Conservation (phyloP, 2,113 vertebrate species). For the Loxodonta africana region DNA sequence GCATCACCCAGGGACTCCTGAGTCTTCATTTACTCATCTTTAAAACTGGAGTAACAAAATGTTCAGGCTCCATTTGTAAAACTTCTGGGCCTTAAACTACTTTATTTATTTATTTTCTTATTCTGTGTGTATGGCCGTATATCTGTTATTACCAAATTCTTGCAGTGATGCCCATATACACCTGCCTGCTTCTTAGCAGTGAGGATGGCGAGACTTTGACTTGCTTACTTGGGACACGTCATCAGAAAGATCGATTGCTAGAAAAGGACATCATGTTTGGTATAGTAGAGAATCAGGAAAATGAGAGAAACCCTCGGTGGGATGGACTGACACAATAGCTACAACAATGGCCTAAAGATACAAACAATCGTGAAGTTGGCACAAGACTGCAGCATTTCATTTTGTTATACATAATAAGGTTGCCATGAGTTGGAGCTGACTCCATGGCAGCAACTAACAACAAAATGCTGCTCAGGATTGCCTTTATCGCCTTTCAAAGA, state of each 20-base stretch:
- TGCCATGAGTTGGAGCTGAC: too few species aligned
- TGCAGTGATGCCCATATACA: not conserved
- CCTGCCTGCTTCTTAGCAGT: too few species aligned
- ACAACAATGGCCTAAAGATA: too few species aligned
- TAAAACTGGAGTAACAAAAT: slow-evolving; percentile 30
- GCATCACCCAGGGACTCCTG: not conserved
- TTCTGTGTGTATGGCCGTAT: not conserved
- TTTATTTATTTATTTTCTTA: not conserved
- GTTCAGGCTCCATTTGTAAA: not conserved
- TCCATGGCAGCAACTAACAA: too few species aligned
- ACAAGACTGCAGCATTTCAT: too few species aligned
- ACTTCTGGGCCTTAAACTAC: not conserved
- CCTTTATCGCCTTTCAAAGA: not conserved
- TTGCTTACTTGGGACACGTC: too few species aligned
- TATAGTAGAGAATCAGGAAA: not conserved
- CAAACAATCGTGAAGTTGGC: too few species aligned
- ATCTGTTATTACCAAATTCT: not conserved
- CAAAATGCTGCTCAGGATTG: not conserved
- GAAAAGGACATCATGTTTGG: not conserved
- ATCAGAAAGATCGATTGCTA: too few species aligned
- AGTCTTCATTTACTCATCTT: slow-evolving; percentile 12
- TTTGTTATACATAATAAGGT: too few species aligned
- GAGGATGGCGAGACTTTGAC: too few species aligned
- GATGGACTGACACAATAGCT: too few species aligned
- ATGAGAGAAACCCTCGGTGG: too few species aligned